Evolutionary conservation across 2,888 invertebrate species (phyloP).

Genomic region (Agrotis clavis): DNA sequence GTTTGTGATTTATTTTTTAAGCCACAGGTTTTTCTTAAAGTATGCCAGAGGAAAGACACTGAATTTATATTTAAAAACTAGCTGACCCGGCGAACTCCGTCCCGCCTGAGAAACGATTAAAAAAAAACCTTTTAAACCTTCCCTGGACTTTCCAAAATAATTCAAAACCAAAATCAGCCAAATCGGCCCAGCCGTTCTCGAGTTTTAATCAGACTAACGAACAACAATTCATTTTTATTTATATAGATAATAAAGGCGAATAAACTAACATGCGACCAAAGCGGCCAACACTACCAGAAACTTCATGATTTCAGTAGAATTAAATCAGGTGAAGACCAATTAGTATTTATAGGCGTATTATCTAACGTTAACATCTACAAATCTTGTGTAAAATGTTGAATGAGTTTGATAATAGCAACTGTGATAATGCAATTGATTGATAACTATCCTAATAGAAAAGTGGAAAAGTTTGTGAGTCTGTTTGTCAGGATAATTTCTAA

Average conservation of each 20-base stretch:
- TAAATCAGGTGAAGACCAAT: slow-evolving; percentile 22
- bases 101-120: too few relatives aligned
- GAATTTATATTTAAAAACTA: too few relatives aligned
- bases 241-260: too few relatives aligned
- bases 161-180: too few relatives aligned
- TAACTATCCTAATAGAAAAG: too few relatives aligned
- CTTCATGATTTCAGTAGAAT: slow-evolving; percentile 30
- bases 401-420: slow-evolving; percentile 17
- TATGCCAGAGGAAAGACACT: not conserved
- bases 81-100: too few relatives aligned
- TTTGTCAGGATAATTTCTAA: slow-evolving; percentile 4
- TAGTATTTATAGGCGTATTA: slow-evolving; percentile 37
- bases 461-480: not conserved
- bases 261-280: slow-evolving; percentile 41
- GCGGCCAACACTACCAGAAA: slow-evolving; percentile 44
- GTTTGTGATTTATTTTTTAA: not conserved
- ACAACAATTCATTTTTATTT: too few relatives aligned
- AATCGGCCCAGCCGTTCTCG: too few relatives aligned
- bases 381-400: slow-evolving; percentile 20
- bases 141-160: too few relatives aligned
- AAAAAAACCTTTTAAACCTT: too few relatives aligned
- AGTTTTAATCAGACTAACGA: too few relatives aligned
- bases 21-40: not conserved
- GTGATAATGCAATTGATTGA: slow-evolving; percentile 22
- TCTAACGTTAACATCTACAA: slow-evolving; percentile 7